Percentiles rank a stretch among this genome's conserved stretches.
Evolutionary conservation across 2,888 invertebrate species (phyloP).

Genomic region (Rhabditoides inermis): DNA sequence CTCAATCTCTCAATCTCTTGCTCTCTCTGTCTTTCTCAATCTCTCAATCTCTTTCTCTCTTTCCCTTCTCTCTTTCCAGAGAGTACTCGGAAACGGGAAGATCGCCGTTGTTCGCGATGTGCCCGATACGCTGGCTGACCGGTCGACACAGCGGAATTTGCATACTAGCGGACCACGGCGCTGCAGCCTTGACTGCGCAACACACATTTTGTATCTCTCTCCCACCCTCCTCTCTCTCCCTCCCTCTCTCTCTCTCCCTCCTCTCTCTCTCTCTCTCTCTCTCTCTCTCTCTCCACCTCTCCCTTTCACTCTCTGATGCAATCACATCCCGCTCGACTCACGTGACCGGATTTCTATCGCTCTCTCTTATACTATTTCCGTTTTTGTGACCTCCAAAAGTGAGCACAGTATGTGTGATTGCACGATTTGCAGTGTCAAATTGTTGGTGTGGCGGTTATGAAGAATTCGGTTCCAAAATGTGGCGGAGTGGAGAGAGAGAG

Average conservation of each 20-base stretch:
- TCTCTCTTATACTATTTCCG: no score
- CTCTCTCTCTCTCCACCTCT: conserved; percentile 1
- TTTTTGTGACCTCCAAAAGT: no score
- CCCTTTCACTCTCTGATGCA: conserved; percentile 1
- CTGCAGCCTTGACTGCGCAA: no score
- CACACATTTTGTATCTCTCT: conserved; percentile 11
- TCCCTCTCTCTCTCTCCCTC: conserved; percentile 5
- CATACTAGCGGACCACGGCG: neutral
- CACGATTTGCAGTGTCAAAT: no score
- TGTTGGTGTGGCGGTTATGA: conserved; percentile 5
- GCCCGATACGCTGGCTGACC: conserved; percentile 6
- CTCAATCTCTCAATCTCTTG: conserved; percentile 6
- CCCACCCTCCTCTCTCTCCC: neutral
- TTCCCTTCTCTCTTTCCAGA: conserved; percentile 8
- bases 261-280: conserved; percentile 2
- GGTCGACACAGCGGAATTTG: conserved; percentile 2
- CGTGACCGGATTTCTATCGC: no score
- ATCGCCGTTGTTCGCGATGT: conserved; percentile 8
- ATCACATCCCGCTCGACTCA: conserved; percentile 7
- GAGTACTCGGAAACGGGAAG: conserved; percentile 10
- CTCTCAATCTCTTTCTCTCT: conserved; percentile 12
- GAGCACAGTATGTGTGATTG: no score
- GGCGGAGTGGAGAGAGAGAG: neutral
- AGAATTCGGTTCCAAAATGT: neutral
- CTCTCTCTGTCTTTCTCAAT: conserved; percentile 2